Conservation (phyloP, 2,113 vertebrate genomes). For the Gavialis gangeticus region DNA sequence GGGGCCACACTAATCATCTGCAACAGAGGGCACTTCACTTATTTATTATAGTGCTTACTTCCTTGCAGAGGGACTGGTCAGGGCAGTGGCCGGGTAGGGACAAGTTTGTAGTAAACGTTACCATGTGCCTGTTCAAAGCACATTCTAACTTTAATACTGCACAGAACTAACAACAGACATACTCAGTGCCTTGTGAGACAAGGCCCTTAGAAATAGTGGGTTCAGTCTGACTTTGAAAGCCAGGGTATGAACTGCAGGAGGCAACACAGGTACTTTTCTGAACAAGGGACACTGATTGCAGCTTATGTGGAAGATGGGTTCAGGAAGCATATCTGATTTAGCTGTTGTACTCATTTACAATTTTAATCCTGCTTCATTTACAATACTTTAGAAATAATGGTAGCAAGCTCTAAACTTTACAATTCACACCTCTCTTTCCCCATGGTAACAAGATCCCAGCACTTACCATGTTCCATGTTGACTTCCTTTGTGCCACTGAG, state of each 20-base stretch:
- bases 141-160: too few species aligned
- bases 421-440: not conserved
- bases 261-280: not conserved
- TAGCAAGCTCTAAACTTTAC: not conserved
- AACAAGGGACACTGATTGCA: not conserved
- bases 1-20: too few species aligned
- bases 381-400: not conserved
- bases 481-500: conserved; percentile 70
- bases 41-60: too few species aligned
- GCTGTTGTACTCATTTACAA: not conserved
- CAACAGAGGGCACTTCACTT: too few species aligned
- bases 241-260: not conserved
- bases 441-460: not conserved
- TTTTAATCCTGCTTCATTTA: not conserved
- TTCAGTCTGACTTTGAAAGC: not conserved
- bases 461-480: conserved; percentile 62
- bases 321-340: not conserved
- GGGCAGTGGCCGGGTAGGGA: not conserved
- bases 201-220: not conserved
- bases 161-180: too few species aligned
- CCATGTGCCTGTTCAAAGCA: too few species aligned
- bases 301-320: not conserved
- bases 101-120: not conserved
- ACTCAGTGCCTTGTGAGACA: not conserved
- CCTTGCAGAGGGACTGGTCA: too few species aligned